Percentiles rank a stretch among this genome's conserved stretches.
Conservation (phyloP, 1,140 invertebrate species). For the Telenomus remus region DNA sequence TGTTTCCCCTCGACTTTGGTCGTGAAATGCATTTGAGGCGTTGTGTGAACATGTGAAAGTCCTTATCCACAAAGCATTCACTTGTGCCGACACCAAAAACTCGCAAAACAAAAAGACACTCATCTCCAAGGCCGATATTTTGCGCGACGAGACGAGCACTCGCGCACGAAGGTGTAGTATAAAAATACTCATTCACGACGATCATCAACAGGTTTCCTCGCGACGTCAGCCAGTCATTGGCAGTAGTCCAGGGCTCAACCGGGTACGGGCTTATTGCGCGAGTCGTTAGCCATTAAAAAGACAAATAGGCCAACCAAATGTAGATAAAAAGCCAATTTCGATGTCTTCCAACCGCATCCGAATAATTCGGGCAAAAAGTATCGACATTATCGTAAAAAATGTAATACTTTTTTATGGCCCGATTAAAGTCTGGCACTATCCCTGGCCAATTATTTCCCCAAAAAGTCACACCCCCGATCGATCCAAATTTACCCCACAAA, state of each 20-base stretch:
- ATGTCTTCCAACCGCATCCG: slow-evolving; percentile 48
- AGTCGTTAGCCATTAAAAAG: slow-evolving; percentile 52
- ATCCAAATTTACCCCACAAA: background rate
- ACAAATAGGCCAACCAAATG: slow-evolving; percentile 48
- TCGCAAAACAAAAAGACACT: slow-evolving; percentile 5
- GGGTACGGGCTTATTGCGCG: slow-evolving; percentile 46
- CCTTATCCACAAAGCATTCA: slow-evolving; percentile 1
- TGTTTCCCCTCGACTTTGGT: background rate
- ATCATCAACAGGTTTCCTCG: slow-evolving; percentile 68
- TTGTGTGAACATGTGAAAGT: slow-evolving; percentile 15
- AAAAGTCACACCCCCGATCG: background rate
- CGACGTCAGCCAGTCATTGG: slow-evolving; percentile 66
- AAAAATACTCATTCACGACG: slow-evolving; percentile 52
- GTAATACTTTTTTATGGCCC: slow-evolving; percentile 15
- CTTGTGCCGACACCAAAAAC: slow-evolving; percentile 18
- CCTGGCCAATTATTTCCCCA: slow-evolving; percentile 11
- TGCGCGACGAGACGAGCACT: slow-evolving; percentile 19
- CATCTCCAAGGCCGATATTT: slow-evolving; percentile 32
- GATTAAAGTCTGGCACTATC: background rate
- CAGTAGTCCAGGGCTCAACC: slow-evolving; percentile 61
- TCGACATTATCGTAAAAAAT: slow-evolving; percentile 33
- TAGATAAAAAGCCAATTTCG: slow-evolving; percentile 48
- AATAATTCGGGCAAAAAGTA: slow-evolving; percentile 41
- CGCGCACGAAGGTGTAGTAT: slow-evolving; percentile 32
- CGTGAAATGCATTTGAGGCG: slow-evolving; percentile 1